phyloP scores from a whole-genome alignment of 1,140 invertebrate genomes.

The Charaxes varanes region DNA sequence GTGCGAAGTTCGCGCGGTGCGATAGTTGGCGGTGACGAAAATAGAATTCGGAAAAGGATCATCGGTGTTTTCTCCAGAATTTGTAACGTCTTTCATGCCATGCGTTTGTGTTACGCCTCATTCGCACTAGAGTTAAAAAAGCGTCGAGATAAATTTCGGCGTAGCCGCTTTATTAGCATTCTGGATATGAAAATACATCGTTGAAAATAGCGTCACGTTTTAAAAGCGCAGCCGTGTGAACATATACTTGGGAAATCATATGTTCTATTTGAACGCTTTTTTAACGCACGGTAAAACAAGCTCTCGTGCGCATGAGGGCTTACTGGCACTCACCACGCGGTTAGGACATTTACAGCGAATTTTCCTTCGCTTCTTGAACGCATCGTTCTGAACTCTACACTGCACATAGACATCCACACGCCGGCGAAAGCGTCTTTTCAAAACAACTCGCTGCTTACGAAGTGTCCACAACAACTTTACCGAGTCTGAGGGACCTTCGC shows the following conservation, averaged over 20 bases:
- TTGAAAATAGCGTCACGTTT: too few relatives aligned
- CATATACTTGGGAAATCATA: too few relatives aligned
- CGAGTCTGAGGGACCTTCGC: slow-evolving; percentile 66
- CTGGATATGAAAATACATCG: too few relatives aligned
- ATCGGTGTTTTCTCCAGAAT: slow-evolving; percentile 5
- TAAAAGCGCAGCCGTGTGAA: too few relatives aligned
- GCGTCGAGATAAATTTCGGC: too few relatives aligned
- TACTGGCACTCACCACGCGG: slow-evolving; percentile 65
- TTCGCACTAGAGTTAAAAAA: too few relatives aligned
- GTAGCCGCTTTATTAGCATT: too few relatives aligned
- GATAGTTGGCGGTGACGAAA: slow-evolving; percentile 24
- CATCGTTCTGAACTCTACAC: slow-evolving; percentile 42
- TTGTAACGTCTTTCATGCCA: slow-evolving; percentile 4
- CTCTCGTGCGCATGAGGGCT: too few relatives aligned
- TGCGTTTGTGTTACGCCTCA: too few relatives aligned
- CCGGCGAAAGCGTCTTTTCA: slow-evolving; percentile 52
- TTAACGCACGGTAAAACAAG: too few relatives aligned
- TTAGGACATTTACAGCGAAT: slow-evolving; percentile 50
- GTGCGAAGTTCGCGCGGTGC: slow-evolving; percentile 61
- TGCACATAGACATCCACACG: slow-evolving; percentile 63
- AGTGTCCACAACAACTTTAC: slow-evolving; percentile 51
- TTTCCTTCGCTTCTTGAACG: slow-evolving; percentile 38
- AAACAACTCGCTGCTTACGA: slow-evolving; percentile 44
- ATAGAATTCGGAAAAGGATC: slow-evolving; percentile 19
- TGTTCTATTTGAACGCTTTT: too few relatives aligned